A percentile compares a stretch with the other conserved stretches of the same genome.
Conservation (phyloP, 2,797 vertebrate species). For the Coregonus ussuriensis region DNA sequence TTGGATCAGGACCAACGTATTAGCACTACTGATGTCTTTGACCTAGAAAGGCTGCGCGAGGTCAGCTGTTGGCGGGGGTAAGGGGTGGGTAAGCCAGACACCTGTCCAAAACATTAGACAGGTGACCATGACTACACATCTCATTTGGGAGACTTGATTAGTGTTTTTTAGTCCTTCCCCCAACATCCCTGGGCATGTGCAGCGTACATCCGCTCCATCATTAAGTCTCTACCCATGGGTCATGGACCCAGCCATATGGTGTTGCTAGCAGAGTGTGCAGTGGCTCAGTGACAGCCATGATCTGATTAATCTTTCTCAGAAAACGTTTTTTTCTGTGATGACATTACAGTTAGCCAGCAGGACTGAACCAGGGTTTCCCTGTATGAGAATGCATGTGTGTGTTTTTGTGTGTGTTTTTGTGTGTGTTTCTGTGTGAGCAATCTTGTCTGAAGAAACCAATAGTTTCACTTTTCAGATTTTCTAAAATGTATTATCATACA, state of each 20-base stretch:
- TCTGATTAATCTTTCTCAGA: constrained; percentile 72
- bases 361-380: constrained; percentile 11
- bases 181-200: constrained; percentile 70
- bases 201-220: constrained; percentile 68
- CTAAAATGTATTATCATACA: background rate
- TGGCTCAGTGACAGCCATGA: constrained; percentile 66
- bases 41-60: no score
- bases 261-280: constrained; percentile 68
- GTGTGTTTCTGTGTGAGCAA: no score
- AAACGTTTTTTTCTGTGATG: constrained; percentile 44
- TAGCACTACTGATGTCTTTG: no score
- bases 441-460: no score
- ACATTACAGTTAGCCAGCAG: constrained; percentile 58
- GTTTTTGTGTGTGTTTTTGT: no score
- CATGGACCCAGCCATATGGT: constrained; percentile 81
- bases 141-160: constrained; percentile 74
- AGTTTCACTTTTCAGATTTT: background rate
- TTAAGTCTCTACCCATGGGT: constrained; percentile 77
- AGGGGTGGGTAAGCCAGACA: no score
- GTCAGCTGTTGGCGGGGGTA: no score
- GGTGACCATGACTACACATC: constrained; percentile 29
- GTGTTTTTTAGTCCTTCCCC: constrained; percentile 69
- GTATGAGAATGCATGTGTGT: constrained; percentile 12
- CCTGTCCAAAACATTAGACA: no score
- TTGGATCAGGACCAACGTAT: no score